Conservation (phyloP, 2,113 vertebrate genomes). For the Austrofundulus limnaeus region DNA sequence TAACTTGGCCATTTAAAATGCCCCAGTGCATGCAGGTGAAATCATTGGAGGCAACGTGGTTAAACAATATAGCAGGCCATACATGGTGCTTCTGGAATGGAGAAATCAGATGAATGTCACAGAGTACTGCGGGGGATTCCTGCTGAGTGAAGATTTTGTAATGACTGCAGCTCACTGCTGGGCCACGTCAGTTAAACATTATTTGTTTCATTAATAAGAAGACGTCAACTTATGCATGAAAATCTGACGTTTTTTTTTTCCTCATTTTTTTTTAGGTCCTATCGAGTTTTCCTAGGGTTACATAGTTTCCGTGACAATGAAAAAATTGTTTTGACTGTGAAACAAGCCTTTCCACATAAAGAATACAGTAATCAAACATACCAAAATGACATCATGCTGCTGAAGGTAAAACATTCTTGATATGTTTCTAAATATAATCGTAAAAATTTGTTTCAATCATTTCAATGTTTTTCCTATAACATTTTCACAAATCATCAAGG, state of each 20-base stretch:
- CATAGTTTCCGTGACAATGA: rapidly evolving
- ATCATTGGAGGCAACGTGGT: slow-evolving; percentile 49
- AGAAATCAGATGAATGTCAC: rapidly evolving
- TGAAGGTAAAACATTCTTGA: slow-evolving; percentile 58
- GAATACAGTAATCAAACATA: rapidly evolving
- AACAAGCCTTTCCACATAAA: background rate
- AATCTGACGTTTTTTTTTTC: rapidly evolving
- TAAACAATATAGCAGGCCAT: slow-evolving; percentile 50
- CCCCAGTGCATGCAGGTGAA: slow-evolving; percentile 11
- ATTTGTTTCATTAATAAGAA: background rate
- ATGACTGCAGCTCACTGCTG: slow-evolving; percentile 72
- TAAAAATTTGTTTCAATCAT: background rate
- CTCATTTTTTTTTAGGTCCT: background rate
- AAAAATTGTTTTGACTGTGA: rapidly evolving
- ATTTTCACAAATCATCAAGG: background rate
- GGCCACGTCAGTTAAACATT: slow-evolving; percentile 31
- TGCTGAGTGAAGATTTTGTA: slow-evolving; percentile 67
- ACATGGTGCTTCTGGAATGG: slow-evolving; percentile 50
- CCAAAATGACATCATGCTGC: slow-evolving; percentile 66
- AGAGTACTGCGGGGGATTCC: slow-evolving; percentile 55
- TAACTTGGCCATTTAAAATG: background rate
- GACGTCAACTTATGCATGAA: background rate
- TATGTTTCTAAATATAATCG: background rate
- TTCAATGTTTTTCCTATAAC: background rate
- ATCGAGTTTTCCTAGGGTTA: slow-evolving; percentile 32